Conservation (phyloP, 1,140 invertebrate species). For the Meteorus sp. region DNA sequence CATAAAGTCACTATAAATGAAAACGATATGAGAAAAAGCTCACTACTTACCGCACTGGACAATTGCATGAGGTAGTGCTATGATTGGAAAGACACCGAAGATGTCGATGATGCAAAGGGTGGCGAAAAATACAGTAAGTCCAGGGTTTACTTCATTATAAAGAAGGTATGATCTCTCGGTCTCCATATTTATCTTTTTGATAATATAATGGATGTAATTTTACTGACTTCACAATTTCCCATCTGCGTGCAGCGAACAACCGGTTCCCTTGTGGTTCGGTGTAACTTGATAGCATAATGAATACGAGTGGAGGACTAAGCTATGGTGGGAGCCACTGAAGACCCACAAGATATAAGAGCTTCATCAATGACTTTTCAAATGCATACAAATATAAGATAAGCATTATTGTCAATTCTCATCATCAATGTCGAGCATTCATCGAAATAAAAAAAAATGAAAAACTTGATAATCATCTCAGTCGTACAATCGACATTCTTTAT, state of each 20-base stretch:
- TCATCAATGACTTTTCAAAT: background rate
- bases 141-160: constrained; percentile 39
- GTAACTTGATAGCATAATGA: constrained; percentile 51
- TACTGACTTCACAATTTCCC: constrained; percentile 1
- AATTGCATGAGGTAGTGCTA: constrained; percentile 71
- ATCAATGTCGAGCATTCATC: background rate
- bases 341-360: constrained; percentile 36
- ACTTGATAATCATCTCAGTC: background rate
- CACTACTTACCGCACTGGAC: constrained; percentile 68
- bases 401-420: background rate
- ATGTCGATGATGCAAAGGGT: constrained; percentile 76
- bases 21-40: constrained; percentile 3
- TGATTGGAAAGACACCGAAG: constrained; percentile 79
- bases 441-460: background rate
- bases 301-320: constrained; percentile 30
- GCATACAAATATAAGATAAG: background rate
- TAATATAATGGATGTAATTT: background rate
- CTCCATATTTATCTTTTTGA: constrained; percentile 34
- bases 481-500: constrained; percentile 7
- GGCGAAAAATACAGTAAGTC: constrained; percentile 70
- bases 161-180: constrained; percentile 41
- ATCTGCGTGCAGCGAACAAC: constrained; percentile 32
- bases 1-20: background rate
- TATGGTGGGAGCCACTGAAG: constrained; percentile 30
- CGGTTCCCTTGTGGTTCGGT: constrained; percentile 37